phyloP scores from a whole-genome alignment of 2,113 vertebrate genomes.

The Ariopsis seemanni region DNA sequence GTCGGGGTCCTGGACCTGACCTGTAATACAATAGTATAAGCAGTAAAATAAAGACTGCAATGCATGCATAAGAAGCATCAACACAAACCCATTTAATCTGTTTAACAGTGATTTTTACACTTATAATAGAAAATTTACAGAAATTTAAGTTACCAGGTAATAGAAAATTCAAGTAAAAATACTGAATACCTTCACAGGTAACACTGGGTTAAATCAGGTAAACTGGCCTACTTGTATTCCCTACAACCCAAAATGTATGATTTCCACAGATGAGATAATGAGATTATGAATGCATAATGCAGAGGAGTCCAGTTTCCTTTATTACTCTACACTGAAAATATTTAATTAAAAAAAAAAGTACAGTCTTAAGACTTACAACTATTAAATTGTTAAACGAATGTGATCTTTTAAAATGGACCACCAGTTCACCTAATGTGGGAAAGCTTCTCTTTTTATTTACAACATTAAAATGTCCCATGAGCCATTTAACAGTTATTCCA shows the following conservation, averaged over 20 bases:
- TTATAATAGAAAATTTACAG: background rate
- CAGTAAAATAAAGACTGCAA: background rate
- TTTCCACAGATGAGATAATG: too few relatives aligned
- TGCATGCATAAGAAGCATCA: background rate
- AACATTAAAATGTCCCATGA: background rate
- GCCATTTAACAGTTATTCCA: background rate
- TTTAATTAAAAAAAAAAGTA: background rate
- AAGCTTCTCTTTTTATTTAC: background rate
- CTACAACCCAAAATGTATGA: background rate
- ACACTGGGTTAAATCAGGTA: background rate
- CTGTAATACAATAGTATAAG: constrained; percentile 57
- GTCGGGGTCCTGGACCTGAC: constrained; percentile 75
- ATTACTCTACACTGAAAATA: background rate
- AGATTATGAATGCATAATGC: too few relatives aligned
- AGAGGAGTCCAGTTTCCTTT: background rate
- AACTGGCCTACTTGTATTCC: too few relatives aligned
- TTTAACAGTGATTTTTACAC: background rate
- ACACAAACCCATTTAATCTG: background rate
- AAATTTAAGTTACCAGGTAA: background rate
- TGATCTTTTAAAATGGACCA: background rate
- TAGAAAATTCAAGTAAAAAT: background rate
- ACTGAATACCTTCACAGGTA: background rate
- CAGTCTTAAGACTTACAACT: background rate
- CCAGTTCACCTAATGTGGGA: background rate
- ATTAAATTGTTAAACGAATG: background rate